Evolutionary conservation across 64 coral and sea anemone genomes (phyloP), one percentile per base, ranked within the genome.

Genomic region (Montipora capricornis): DNA sequence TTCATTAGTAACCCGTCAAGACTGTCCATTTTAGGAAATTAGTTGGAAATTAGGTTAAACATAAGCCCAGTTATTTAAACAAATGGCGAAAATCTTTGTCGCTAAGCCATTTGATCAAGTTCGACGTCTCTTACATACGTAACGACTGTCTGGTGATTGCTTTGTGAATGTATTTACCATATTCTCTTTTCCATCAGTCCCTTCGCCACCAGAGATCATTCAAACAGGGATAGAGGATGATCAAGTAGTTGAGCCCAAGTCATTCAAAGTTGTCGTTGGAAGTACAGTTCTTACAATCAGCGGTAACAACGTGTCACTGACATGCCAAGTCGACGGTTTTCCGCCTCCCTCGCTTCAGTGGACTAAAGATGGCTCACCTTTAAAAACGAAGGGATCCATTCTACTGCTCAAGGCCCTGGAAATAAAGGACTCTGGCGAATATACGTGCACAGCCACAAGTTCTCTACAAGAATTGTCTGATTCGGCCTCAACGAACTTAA

Each of bases 391-490:
- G 5, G 74, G 29, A 37, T 77, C 81, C 12, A 22, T 53, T 58
- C n/a, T 77, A 50, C 77, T 44, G 5, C 75, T 95, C 6, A 52
- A 20, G 66, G 68, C 71, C 49, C 26, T 86, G 44, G 46, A 78
- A 3, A 24, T 70, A 20, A 44, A 75, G 8, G 96, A 97, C 74
- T 49, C 76, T 78, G 92, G 96, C 1, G 55, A 79, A 17, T 97
- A 97, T 85, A 80, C 77, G 3, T 97, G 96, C 47, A 93, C 84
- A n/a, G 92, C 92, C 19, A 57, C 57, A 59, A 93, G 92, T 81
- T 50, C 80, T n/a, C 3, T 87, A 50, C 6, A 78, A 26, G 92
- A 76, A 44, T 50, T 49, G 62, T 49, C 19, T 46, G 84, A 80
- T 53, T 80, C 76, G 8, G 12, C 74, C 26, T 73, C 58, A 20